Evolutionary conservation across 2,888 invertebrate genomes (phyloP).

Genomic region (Hypsopygia costalis): DNA sequence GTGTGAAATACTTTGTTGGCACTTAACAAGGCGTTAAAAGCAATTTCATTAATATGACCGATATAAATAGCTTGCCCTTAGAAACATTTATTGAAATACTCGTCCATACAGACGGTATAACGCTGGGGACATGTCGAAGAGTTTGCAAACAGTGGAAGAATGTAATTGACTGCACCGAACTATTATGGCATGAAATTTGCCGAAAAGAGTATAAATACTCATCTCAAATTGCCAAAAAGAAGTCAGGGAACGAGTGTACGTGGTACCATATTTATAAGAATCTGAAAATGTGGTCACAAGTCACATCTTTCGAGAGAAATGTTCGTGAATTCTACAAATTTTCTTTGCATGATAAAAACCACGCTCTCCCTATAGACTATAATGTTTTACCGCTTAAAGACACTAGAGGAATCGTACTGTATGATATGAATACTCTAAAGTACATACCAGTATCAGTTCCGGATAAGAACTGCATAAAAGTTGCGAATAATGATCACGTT

Average conservation of each 20-base stretch:
- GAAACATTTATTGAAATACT: slow-evolving; percentile 60
- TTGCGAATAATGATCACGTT: slow-evolving; percentile 46
- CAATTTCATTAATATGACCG: slow-evolving; percentile 21
- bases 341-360: slow-evolving; percentile 43
- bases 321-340: slow-evolving; percentile 54
- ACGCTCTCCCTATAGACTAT: slow-evolving; percentile 46
- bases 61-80: slow-evolving; percentile 42
- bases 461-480: slow-evolving; percentile 47
- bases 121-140: slow-evolving; percentile 48
- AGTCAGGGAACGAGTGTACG: slow-evolving; percentile 40
- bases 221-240: slow-evolving; percentile 54
- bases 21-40: not conserved
- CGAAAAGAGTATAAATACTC: slow-evolving; percentile 42
- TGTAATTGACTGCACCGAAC: slow-evolving; percentile 42
- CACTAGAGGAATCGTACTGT: slow-evolving; percentile 46
- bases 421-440: slow-evolving; percentile 48
- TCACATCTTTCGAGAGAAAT: slow-evolving; percentile 32
- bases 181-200: slow-evolving; percentile 53
- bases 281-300: slow-evolving; percentile 45
- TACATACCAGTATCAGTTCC: slow-evolving; percentile 53
- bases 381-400: slow-evolving; percentile 55
- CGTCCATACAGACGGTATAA: slow-evolving; percentile 42
- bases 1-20: too few relatives aligned
- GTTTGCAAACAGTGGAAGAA: slow-evolving; percentile 57
- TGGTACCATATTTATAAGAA: slow-evolving; percentile 64